Percentiles rank a stretch among this genome's conserved stretches.
phyloP scores from a whole-genome alignment of 2,888 invertebrate genomes.

The Operophtera brumata region DNA sequence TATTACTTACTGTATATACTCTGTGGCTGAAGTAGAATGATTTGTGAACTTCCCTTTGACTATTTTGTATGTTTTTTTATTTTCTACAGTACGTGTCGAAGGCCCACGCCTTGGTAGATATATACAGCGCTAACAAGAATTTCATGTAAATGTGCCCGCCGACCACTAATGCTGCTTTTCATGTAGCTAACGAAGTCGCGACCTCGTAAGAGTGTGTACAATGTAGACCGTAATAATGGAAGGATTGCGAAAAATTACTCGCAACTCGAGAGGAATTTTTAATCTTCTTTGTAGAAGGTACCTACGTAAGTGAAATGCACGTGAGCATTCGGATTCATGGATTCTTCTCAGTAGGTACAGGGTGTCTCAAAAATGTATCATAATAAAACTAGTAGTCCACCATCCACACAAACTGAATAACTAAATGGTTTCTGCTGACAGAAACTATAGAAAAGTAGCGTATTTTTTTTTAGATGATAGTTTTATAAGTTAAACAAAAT shows the following conservation, averaged over 20 bases:
- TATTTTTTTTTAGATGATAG: too few species aligned
- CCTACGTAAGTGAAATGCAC: conserved; percentile 8
- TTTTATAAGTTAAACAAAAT: too few species aligned
- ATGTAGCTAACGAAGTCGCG: conserved; percentile 48
- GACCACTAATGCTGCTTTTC: conserved; percentile 51
- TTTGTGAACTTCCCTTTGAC: too few species aligned
- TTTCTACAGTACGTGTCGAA: background rate
- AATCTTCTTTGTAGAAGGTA: conserved; percentile 19
- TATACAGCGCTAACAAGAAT: background rate
- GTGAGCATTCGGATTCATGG: background rate
- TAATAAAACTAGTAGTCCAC: too few species aligned
- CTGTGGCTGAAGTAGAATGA: too few species aligned
- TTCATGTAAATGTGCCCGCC: background rate
- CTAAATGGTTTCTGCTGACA: too few species aligned
- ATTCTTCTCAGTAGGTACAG: background rate
- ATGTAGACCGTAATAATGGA: conserved; percentile 22
- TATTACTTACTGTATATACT: too few species aligned
- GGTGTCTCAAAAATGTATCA: background rate
- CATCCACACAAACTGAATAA: too few species aligned
- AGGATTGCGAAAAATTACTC: conserved; percentile 21
- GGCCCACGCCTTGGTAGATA: background rate
- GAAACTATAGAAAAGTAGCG: too few species aligned
- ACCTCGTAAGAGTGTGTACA: conserved; percentile 32
- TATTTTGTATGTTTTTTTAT: too few species aligned
- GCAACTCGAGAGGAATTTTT: conserved; percentile 25